Base-by-base conservation (phyloP, 1,140 invertebrate genomes). In the Watersipora subatra region DNA sequence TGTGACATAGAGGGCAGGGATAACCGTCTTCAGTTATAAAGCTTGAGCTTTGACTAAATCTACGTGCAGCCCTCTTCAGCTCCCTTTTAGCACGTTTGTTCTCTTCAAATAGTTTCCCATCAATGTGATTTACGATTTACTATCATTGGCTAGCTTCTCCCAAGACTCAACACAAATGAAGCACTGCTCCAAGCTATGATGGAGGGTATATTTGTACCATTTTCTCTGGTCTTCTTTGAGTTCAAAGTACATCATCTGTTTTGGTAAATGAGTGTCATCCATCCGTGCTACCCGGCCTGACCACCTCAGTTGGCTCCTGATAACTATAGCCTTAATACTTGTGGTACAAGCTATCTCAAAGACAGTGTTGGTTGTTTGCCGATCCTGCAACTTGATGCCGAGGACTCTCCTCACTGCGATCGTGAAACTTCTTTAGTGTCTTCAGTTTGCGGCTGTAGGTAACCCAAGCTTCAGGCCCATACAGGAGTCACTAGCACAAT, bases 231-330 rank as follows among this genome's bases (percentile, higher is more conserved):
- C 56, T 34, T 57, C 57, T 22, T 58, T 29, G 15, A 67, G 57
- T 29, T 67, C 66, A 19, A 34, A 28, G 61, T 67, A 57, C 28
- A 67, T 56, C 12, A 30, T 27, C 24, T 55, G 61, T 34, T 65
- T 67, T n/a, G 58, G 58, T 29, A 62, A 58, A n/a, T 17, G 64
- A 17, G 61, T 57, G n/a, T 61, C 63, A 24, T 65, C 58, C 15
- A 62, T 67, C 59, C 66, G 61, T 56, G 34, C 30, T 24, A 67
- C 30, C 27, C 62, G 63, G 56, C 30, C 63, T 61, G 63, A n/a
- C 63, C 57, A 28, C 20, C 57, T 24, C n/a, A 28, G 62, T n/a
- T 34, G 55, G 2, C 34, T 46, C 34, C n/a, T 46, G 7, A 46
- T n/a, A 46, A 46, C n/a, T n/a, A 46, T 46, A n/a, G 34, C n/a